Base-by-base conservation (phyloP, 2,797 vertebrate genomes). In the Sebastes alutus region DNA sequence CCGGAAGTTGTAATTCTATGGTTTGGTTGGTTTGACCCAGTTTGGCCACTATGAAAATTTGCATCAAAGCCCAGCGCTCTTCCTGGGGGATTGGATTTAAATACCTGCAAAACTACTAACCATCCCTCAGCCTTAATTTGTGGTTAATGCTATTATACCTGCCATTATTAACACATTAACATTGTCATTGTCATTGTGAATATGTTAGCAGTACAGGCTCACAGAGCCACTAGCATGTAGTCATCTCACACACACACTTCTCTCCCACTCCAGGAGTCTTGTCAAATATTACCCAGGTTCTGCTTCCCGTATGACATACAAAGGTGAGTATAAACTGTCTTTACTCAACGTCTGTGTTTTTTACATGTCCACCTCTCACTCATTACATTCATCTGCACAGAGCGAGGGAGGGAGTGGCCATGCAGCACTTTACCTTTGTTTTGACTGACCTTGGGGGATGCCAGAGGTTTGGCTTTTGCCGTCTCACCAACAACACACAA, bases 271-370 rank as follows among this genome's bases (percentile, higher is more conserved):
- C 62, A 98, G 97, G 97, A 97, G 64, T 96, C 96, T 25, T 77
- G 89, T 72, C 94, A 94, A 80, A 94, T 89, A 22, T 92, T 97
- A 56, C 96, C 97, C 71, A 95, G 90, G 77, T 98, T 98, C 93
- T 98, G 97, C 90, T 98, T 98, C 91, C 97, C 97, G 0, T 97
- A 97, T 29, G 96, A 98, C 76, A 93, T 96, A 60, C 96, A 97
- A 84, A 96, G 95, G 97, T 97, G 84, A 91, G 77, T 77, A 16
- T 4, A 29, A 16, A 42, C 20, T n/a, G 10, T 16, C 10, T 35
- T 61, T 18, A 52, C n/a, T 65, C 3, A 5, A 49, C 18, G 10
- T 6, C 66, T 59, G 9, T 58, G 23, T 38, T 46, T 46, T 42
- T 13, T 42, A 14, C 8, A n/a, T 7, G 25, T 52, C 14, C 20